phyloP scores from a whole-genome alignment of 1,140 invertebrate genomes.

The Callitettix versicolor region DNA sequence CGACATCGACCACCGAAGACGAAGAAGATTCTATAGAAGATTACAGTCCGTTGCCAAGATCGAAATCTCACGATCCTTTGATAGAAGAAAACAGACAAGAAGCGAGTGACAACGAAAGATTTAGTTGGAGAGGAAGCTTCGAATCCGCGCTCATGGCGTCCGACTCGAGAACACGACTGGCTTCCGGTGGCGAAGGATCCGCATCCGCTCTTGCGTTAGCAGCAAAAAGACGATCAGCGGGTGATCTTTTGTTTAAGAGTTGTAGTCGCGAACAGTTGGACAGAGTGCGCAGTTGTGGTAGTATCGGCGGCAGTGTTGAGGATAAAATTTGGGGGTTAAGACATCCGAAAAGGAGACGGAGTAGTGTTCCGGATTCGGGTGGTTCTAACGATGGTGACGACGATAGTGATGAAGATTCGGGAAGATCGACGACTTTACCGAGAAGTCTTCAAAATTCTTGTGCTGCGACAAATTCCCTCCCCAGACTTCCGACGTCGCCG shows the following conservation, averaged over 20 bases:
- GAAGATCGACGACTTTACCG: constrained; percentile 47
- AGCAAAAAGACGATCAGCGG: constrained; percentile 63
- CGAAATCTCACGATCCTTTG: constrained; percentile 66
- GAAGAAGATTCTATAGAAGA: constrained; percentile 55
- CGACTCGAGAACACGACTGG: constrained; percentile 61
- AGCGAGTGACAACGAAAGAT: constrained; percentile 77
- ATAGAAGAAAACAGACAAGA: constrained; percentile 51
- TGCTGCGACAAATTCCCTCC: constrained; percentile 46
- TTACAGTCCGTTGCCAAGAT: constrained; percentile 47
- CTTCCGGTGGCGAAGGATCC: constrained; percentile 48
- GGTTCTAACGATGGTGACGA: constrained; percentile 48
- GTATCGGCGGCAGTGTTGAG: constrained; percentile 57
- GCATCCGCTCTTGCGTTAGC: constrained; percentile 50
- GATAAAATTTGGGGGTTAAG: constrained; percentile 42
- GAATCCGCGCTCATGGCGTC: constrained; percentile 72
- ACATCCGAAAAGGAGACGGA: constrained; percentile 41
- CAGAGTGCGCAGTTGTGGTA: constrained; percentile 67
- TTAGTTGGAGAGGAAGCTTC: constrained; percentile 82
- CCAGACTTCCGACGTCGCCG: constrained; percentile 35
- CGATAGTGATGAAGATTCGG: constrained; percentile 40
- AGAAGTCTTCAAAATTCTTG: constrained; percentile 45
- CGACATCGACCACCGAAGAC: constrained; percentile 59
- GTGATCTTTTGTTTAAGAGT: constrained; percentile 63
- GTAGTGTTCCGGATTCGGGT: constrained; percentile 59
- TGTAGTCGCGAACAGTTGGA: constrained; percentile 62